These are phyloP conservation scores for Paedocypris micromegethes DNA, from an alignment of 2,797 vertebrate genomes.

Conservation along the genomic window DNA sequence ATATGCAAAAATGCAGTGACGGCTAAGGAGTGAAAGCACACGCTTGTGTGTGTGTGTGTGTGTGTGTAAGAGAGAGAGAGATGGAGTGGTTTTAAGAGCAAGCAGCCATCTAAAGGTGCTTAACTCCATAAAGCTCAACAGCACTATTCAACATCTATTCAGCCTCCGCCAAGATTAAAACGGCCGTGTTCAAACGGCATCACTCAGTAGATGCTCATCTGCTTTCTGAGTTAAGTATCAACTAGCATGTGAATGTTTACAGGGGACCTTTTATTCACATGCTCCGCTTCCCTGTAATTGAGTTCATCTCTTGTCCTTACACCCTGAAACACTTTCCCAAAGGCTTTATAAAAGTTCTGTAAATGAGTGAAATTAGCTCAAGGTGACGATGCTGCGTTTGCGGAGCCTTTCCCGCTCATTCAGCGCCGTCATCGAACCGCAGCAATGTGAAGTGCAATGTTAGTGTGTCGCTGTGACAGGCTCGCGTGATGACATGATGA, in stretches of 20 bases:
- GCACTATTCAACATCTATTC: constrained; percentile 31
- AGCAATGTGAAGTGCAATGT: no score
- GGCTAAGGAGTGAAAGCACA: background rate
- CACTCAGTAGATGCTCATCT: constrained; percentile 26
- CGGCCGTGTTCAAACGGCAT: constrained; percentile 13
- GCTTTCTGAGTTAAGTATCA: constrained; percentile 20
- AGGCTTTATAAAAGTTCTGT: background rate
- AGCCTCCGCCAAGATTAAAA: constrained; percentile 35
- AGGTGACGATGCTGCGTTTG: background rate
- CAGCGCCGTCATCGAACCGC: no score
- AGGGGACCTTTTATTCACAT: constrained; percentile 20
- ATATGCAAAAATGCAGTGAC: constrained; percentile 33
- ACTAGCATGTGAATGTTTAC: constrained; percentile 27
- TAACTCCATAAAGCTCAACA: constrained; percentile 36
- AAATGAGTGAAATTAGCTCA: constrained; percentile 1
- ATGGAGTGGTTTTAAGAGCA: constrained; percentile 33
- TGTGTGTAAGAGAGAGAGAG: constrained; percentile 12
- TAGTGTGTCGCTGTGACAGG: no score
- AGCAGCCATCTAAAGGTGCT: constrained; percentile 31
- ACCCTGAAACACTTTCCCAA: background rate
- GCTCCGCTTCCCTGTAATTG: constrained; percentile 1
- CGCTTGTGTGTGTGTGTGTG: background rate
- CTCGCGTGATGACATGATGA: no score
- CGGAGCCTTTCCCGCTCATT: background rate
- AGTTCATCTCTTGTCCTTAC: constrained; percentile 2